Evolutionary conservation across 2,113 vertebrate species (phyloP).

Genomic region (Hystrix cristata): DNA sequence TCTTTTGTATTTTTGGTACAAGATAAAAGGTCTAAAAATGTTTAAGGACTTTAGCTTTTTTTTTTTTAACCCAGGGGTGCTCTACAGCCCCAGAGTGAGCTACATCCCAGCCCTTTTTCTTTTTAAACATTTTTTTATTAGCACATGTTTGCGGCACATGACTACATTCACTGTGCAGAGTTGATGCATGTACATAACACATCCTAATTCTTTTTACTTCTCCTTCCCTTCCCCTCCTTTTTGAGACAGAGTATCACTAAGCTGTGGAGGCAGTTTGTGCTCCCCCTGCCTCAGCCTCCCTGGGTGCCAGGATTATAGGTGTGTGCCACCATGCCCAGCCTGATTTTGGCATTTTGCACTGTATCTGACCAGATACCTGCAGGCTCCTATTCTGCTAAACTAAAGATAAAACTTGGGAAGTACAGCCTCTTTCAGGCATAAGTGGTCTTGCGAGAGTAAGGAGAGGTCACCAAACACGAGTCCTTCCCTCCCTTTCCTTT

Average conservation of each 20-base stretch:
- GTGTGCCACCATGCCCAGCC: no score
- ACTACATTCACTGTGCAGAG: not conserved
- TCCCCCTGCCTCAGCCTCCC: not conserved
- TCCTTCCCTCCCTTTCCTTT: not conserved
- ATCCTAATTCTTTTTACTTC: not conserved
- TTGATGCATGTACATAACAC: not conserved
- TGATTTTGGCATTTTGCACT: not conserved
- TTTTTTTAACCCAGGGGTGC: not conserved
- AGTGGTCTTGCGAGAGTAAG: not conserved
- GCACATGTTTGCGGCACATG: not conserved
- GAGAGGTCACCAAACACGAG: not conserved
- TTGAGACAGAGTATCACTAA: not conserved
- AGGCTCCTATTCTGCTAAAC: not conserved
- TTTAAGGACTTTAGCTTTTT: not conserved
- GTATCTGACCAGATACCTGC: not conserved
- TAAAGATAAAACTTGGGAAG: constrained; percentile 48
- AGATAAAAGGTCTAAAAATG: constrained; percentile 9
- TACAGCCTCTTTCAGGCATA: constrained; percentile 26
- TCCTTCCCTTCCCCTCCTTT: not conserved
- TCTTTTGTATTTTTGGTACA: constrained; percentile 40
- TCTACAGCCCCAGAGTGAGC: not conserved
- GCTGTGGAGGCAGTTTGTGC: not conserved
- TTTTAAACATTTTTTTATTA: not conserved
- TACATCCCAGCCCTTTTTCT: not conserved
- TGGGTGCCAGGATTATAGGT: not conserved